Conservation (phyloP, 2,797 vertebrate species). For the Pseudomugil tenellus region DNA sequence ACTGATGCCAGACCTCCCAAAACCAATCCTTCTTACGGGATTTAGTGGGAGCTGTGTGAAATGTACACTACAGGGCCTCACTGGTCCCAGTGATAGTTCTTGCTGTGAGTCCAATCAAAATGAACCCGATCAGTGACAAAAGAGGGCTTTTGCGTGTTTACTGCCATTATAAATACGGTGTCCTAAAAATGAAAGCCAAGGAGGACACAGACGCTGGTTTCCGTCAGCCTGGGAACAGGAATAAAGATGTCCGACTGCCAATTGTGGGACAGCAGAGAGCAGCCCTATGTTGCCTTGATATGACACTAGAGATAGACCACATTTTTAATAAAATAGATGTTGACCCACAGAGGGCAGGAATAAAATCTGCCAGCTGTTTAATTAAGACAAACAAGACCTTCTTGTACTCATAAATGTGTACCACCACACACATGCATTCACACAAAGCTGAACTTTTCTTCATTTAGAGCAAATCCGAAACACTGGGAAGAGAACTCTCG, state of each 20-base stretch:
- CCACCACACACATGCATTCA: background rate
- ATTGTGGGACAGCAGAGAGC: constrained; percentile 21
- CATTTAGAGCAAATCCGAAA: constrained; percentile 15
- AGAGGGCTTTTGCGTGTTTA: constrained; percentile 70
- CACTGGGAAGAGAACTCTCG: background rate
- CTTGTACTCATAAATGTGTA: background rate
- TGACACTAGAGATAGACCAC: constrained; percentile 16
- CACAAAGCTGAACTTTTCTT: background rate
- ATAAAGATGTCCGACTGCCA: constrained; percentile 66
- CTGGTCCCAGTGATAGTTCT: constrained; percentile 59
- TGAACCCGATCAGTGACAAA: constrained; percentile 71
- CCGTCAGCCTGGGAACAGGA: constrained; percentile 29
- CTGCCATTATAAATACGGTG: constrained; percentile 67
- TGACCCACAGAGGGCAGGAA: constrained; percentile 2
- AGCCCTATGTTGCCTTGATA: constrained; percentile 11
- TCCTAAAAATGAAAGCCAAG: constrained; percentile 62
- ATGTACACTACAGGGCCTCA: constrained; percentile 70
- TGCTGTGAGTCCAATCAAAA: constrained; percentile 67
- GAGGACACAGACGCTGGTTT: constrained; percentile 59
- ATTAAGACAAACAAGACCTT: background rate
- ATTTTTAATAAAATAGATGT: constrained; percentile 16
- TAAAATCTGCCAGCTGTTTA: background rate
- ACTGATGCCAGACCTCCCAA: constrained; percentile 75
- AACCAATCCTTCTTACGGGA: constrained; percentile 81
- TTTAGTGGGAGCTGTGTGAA: constrained; percentile 73